phyloP scores from a whole-genome alignment of 2,888 invertebrate species.

The Brachylomia viminalis region DNA sequence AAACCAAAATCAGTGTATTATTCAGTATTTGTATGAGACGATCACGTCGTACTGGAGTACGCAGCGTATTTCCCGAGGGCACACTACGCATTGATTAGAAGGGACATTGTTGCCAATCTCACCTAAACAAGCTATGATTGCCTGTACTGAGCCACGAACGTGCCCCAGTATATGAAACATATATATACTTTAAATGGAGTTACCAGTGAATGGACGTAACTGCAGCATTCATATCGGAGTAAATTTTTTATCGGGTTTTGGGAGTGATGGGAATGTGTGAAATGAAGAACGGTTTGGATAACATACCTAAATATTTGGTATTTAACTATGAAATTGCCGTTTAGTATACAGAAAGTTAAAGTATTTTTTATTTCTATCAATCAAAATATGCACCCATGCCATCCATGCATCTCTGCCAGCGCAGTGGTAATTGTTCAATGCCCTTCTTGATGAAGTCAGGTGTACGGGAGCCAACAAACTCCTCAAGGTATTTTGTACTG shows the following conservation, averaged over 20 bases:
- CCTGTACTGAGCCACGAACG: conserved; percentile 45
- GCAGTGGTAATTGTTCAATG: too few species aligned
- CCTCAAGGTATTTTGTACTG: too few species aligned
- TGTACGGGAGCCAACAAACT: too few species aligned
- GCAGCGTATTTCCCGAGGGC: conserved; percentile 64
- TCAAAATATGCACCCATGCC: too few species aligned
- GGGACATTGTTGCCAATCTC: conserved; percentile 70
- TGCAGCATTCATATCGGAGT: conserved; percentile 23
- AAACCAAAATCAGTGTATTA: conserved; percentile 49
- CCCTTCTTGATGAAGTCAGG: too few species aligned
- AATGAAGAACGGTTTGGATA: conserved; percentile 5
- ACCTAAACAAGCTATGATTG: conserved; percentile 68
- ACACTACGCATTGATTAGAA: conserved; percentile 68
- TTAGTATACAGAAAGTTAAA: too few species aligned
- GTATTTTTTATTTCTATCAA: too few species aligned
- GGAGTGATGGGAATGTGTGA: background rate
- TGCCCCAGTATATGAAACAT: conserved; percentile 55
- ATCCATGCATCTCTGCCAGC: too few species aligned
- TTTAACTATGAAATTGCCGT: too few species aligned
- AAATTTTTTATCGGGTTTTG: conserved; percentile 42
- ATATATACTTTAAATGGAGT: conserved; percentile 62
- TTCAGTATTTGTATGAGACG: conserved; percentile 58
- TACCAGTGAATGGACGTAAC: conserved; percentile 37
- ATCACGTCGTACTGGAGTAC: conserved; percentile 55
- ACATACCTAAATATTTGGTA: background rate